A percentile compares a stretch with the other conserved stretches of the same genome.
These are phyloP conservation scores for Plebejus anna DNA, from an alignment of 2,888 invertebrate species.

Conservation along the genomic window DNA sequence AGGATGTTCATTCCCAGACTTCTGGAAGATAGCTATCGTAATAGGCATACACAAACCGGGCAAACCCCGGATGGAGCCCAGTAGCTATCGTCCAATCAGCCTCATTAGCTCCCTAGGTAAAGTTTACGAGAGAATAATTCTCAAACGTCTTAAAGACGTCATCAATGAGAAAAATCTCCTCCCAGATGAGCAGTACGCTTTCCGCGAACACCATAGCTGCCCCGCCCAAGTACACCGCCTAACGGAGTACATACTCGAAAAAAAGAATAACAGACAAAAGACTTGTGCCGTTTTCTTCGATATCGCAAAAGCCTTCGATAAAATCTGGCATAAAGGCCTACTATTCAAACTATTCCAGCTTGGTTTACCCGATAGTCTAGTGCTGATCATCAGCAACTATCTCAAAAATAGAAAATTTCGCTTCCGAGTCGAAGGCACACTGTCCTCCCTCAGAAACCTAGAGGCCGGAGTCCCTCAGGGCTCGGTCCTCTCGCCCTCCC, in stretches of 20 bases:
- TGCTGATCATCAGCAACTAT: not conserved
- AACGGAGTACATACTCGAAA: slow-evolving; percentile 1
- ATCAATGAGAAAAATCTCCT: not conserved
- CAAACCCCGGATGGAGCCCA: not conserved
- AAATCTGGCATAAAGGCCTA: not conserved
- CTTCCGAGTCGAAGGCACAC: not conserved
- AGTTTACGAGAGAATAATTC: slow-evolving; percentile 5
- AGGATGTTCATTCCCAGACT: not conserved
- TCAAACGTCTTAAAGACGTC: not conserved
- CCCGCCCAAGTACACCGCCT: slow-evolving; percentile 23
- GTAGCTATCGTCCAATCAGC: not conserved
- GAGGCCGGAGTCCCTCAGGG: no score
- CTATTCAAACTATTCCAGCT: not conserved
- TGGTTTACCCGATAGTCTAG: not conserved
- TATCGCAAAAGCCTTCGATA: not conserved
- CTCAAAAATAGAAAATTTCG: not conserved
- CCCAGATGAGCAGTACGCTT: no score
- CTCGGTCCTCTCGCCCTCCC: no score
- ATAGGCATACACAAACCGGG: slow-evolving; percentile 22
- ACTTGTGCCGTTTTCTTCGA: slow-evolving; percentile 1
- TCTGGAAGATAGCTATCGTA: slow-evolving; percentile 8
- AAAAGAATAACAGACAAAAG: not conserved
- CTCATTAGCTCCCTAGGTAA: not conserved
- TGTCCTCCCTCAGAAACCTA: not conserved
- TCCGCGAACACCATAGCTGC: not conserved